Evolutionary conservation across 2,888 invertebrate genomes (phyloP).

Genomic region (Pecten maximus): DNA sequence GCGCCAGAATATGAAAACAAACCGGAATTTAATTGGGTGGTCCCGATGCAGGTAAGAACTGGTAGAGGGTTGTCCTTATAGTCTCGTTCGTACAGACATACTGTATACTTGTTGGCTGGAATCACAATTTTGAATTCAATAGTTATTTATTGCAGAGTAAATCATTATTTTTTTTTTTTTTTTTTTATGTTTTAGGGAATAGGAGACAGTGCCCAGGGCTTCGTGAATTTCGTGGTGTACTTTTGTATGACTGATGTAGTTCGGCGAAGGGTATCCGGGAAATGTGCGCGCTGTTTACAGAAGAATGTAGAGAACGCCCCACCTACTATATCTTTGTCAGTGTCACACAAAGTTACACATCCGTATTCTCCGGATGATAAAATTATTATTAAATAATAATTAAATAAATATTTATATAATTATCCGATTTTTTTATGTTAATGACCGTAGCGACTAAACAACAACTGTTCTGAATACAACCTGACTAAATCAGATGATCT

Average conservation of each 20-base stretch:
- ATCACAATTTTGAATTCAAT: too few relatives aligned
- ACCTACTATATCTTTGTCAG: background rate
- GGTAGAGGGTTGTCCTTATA: too few relatives aligned
- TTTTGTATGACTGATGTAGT: constrained; percentile 67
- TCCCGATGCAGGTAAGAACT: constrained; percentile 71
- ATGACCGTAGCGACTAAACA: too few relatives aligned
- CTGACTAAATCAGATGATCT: too few relatives aligned
- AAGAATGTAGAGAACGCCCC: background rate
- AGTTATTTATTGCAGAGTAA: too few relatives aligned
- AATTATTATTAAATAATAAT: too few relatives aligned
- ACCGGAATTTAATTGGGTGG: constrained; percentile 70
- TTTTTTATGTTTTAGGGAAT: constrained; percentile 68
- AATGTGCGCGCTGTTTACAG: background rate
- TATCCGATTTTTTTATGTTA: too few relatives aligned
- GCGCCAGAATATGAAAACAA: constrained; percentile 67
- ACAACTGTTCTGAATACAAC: too few relatives aligned
- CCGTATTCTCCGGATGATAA: background rate
- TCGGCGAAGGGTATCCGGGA: constrained; percentile 56
- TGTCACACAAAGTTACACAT: background rate
- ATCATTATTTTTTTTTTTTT: background rate
- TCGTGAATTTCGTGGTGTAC: constrained; percentile 76
- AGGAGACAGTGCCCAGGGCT: constrained; percentile 78
- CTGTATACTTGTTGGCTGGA: too few relatives aligned
- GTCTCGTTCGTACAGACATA: too few relatives aligned
- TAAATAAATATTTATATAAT: too few relatives aligned